Conservation (phyloP, 2,888 invertebrate species). For the Euzophera pinguis region DNA sequence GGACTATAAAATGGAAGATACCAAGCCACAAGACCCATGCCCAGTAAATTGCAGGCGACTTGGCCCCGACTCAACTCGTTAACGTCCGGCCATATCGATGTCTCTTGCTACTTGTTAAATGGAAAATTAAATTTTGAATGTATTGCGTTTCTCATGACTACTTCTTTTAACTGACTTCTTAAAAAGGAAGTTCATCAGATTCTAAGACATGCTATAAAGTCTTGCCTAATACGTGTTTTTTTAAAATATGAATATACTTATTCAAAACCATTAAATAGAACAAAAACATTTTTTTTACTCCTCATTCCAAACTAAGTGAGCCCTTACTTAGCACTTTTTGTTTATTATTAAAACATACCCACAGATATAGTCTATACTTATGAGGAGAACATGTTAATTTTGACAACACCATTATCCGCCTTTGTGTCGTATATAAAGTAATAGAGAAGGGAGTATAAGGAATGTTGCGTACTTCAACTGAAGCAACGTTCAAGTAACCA, state of each 20-base stretch:
- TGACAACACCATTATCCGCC: conserved; percentile 3
- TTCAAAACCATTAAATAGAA: too few relatives aligned
- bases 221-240: too few relatives aligned
- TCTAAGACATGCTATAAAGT: too few relatives aligned
- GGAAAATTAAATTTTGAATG: neutral
- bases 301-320: too few relatives aligned
- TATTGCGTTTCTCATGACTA: neutral
- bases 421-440: neutral
- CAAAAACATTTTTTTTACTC: too few relatives aligned
- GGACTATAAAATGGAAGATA: neutral
- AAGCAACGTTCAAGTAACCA: neutral
- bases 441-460: neutral
- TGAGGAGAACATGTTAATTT: conserved; percentile 2
- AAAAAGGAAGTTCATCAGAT: too few relatives aligned
- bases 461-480: neutral
- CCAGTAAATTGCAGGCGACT: conserved; percentile 1
- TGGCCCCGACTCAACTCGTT: conserved; percentile 5
- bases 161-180: too few relatives aligned
- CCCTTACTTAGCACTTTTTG: neutral
- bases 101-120: neutral
- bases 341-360: neutral
- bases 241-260: too few relatives aligned
- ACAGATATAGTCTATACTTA: neutral
- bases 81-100: neutral
- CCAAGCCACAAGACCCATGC: neutral